Evolutionary conservation across 2,113 vertebrate genomes (phyloP), one percentile per base, ranked within the genome.

Genomic region (Zeus faber): DNA sequence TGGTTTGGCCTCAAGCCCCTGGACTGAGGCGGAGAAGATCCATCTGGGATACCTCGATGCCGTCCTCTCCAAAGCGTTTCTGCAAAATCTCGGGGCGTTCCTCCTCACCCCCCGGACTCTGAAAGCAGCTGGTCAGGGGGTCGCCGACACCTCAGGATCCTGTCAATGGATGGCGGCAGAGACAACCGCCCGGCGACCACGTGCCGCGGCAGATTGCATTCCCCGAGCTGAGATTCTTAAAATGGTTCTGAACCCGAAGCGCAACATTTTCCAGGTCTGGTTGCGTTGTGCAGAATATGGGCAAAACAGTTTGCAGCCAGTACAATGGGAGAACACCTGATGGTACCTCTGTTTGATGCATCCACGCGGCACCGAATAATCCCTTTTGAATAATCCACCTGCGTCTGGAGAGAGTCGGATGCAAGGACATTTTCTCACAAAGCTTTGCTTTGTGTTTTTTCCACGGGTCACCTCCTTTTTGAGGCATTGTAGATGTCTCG

Each of bases 161-260:
- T n/a, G n/a, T n/a, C n/a, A 59, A 37, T 44, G 33, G 63, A 26
- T 29, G 26, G n/a, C n/a, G n/a, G 49, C 17, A 53, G 29, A 6
- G 24, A 43, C 24, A 61, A 39, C 35, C 6, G 44, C n/a, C n/a
- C n/a, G n/a, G n/a, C n/a, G n/a, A n/a, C n/a, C n/a, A 49, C 25
- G 35, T 58, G 54, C 4, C 21, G 11, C 27, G 37, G 21, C 13
- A 55, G 33, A 25, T 43, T 59, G 9, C 49, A 54, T 17, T 49
- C 60, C 58, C 16, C 53, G 44, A 5, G 46, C 52, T 39, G 45
- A 63, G 3, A 70, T 58, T 26, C 47, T 62, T 26, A 69, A 69
- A 47, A 50, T 58, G 10, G 37, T 58, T n/a, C n/a, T 46, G 56
- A 1, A 62, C 40, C 31, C 62, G 62, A 2, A 62, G 49, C 10